Base-by-base conservation (phyloP, 1,140 invertebrate species). In the Onthophagus taurus region DNA sequence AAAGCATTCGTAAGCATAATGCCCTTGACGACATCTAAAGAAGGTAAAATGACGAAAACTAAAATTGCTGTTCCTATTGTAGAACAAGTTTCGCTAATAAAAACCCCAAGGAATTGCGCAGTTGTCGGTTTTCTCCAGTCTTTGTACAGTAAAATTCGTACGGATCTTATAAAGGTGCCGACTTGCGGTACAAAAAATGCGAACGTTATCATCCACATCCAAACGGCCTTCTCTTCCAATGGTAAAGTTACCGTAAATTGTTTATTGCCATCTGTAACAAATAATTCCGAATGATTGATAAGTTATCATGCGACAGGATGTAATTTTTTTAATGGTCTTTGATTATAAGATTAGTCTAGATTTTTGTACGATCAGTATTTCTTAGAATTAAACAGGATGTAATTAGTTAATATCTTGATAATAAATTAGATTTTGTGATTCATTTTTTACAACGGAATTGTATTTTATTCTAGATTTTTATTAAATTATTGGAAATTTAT, bases 1-100 rank as follows among this genome's bases (percentile, higher is more conserved):
- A 96, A 77, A 53, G 87, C 94, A 65, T 93, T 95, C 11, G 92
- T 92, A 19, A 96, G 67, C 85, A 96, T 91, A 5, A 89, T 81
- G 0, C 85, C 90, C 65, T 90, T 87, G 16, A 95, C 77, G 11
- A 90, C 87, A 63, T 97, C 89, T 20, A 96, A 61, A 52, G 89
- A 80, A 0, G 94, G 93, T 6, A 97, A 71, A 24, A 97, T 78
- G 13, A 80, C 74, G 57, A 92, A 91, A 43, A 94, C 79, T 37
- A 97, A 67, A n/a, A 95, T 59, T 1, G 81, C 82, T 30, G 91
- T 66, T 2, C 94, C 94, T 30, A 90, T 69, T 0, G 85, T 80
- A 57, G 94, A 89, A 11, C 90, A 69, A 2, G 83, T 81, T 69
- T 97, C 92, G 59, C 91, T 82, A 9, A 89, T 50, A 47, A 81